phyloP scores from a whole-genome alignment of 2,113 vertebrate species.

The Pomatostomus ruficeps region DNA sequence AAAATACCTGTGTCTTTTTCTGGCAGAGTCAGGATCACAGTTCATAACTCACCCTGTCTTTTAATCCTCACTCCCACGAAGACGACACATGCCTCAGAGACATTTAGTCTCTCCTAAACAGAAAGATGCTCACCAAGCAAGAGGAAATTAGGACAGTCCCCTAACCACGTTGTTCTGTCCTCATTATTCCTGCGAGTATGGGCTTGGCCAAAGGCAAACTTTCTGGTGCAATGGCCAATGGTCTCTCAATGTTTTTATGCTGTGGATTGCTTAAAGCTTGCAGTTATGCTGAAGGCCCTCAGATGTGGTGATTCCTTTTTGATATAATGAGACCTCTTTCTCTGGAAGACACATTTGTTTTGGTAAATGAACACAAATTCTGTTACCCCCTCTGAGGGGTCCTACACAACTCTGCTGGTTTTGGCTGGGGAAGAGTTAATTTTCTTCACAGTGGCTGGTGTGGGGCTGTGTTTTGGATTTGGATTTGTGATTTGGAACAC shows the following conservation, averaged over 20 bases:
- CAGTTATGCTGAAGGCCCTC: background rate
- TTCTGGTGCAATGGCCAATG: background rate
- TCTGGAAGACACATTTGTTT: background rate
- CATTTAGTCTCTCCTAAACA: background rate
- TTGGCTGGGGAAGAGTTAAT: background rate
- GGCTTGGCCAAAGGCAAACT: background rate
- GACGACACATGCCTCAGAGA: background rate
- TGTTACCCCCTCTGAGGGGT: background rate
- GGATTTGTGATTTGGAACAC: background rate
- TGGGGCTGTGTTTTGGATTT: background rate
- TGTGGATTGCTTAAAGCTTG: background rate
- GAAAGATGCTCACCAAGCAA: background rate
- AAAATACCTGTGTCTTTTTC: background rate
- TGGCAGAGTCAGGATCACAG: background rate
- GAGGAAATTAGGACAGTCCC: background rate
- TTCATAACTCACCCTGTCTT: background rate
- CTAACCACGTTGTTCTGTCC: fast-evolving
- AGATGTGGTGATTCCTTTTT: background rate
- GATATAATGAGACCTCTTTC: background rate
- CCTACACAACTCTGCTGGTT: background rate
- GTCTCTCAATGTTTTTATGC: background rate
- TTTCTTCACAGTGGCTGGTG: background rate
- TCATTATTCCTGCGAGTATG: background rate
- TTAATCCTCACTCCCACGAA: background rate
- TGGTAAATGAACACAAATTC: background rate